Evolutionary conservation across 1,140 invertebrate genomes (phyloP).

Genomic region (Pteromalus puparum): DNA sequence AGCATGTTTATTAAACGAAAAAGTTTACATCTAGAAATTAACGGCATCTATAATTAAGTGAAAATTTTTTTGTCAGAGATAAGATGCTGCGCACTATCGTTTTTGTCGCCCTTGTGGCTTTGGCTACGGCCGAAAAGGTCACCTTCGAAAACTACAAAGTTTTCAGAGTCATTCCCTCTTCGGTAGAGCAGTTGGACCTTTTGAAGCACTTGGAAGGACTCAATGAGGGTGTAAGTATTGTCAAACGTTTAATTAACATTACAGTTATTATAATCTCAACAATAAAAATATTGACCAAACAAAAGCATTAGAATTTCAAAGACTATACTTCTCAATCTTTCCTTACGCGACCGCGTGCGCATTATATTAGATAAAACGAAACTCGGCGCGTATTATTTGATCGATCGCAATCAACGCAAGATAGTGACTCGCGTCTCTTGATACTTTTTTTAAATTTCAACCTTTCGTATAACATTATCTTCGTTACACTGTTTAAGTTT

Average conservation of each 20-base stretch:
- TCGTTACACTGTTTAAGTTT: too few relatives aligned
- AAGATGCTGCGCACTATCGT: not conserved
- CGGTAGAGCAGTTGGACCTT: conserved; percentile 64
- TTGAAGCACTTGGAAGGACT: conserved; percentile 65
- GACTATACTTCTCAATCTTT: too few relatives aligned
- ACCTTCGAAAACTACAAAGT: conserved; percentile 75
- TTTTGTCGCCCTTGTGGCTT: conserved; percentile 20
- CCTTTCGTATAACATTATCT: too few relatives aligned
- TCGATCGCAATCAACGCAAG: not conserved
- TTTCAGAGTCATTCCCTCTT: conserved; percentile 72
- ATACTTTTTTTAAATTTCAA: too few relatives aligned
- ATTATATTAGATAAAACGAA: not conserved
- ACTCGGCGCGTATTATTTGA: not conserved
- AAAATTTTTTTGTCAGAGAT: conserved; percentile 19
- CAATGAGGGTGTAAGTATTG: conserved; percentile 53
- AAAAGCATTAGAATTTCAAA: too few relatives aligned
- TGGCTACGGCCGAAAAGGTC: conserved; percentile 56
- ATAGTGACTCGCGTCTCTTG: too few relatives aligned
- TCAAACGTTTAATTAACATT: conserved; percentile 22
- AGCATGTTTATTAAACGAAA: not conserved
- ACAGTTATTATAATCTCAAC: not conserved
- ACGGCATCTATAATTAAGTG: too few relatives aligned
- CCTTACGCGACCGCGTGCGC: too few relatives aligned
- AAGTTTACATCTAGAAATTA: too few relatives aligned
- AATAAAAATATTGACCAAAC: too few relatives aligned